phyloP scores from a whole-genome alignment of 2,888 invertebrate genomes.

The Drosophila maculinotata region DNA sequence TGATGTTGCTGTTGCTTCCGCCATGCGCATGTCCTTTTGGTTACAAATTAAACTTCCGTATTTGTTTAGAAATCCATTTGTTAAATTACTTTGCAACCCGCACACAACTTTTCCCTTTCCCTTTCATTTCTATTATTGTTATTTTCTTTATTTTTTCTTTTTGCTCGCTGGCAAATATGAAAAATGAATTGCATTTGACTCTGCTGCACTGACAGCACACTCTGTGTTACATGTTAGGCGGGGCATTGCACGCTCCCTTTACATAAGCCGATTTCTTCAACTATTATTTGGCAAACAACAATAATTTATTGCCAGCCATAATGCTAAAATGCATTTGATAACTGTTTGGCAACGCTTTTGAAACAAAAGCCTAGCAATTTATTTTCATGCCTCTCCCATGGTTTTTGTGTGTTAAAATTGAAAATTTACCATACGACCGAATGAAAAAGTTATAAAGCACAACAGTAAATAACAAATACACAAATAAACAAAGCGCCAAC shows the following conservation, averaged over 20 bases:
- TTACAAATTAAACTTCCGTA: conserved; percentile 80
- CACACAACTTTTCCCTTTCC: conserved; percentile 52
- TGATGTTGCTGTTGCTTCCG: conserved; percentile 45
- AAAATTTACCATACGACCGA: conserved; percentile 48
- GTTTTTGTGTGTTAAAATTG: conserved; percentile 64
- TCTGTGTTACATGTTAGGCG: conserved; percentile 48
- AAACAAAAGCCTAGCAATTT: conserved; percentile 61
- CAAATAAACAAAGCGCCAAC: conserved; percentile 45
- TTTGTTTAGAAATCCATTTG: conserved; percentile 82
- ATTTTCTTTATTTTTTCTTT: conserved; percentile 8
- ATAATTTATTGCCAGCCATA: conserved; percentile 72
- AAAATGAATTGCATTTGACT: conserved; percentile 75
- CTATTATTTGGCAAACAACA: conserved; percentile 64
- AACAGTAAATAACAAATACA: conserved; percentile 68
- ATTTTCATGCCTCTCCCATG: conserved; percentile 28
- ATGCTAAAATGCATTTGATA: conserved; percentile 78
- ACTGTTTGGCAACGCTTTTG: conserved; percentile 39
- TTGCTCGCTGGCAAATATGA: conserved; percentile 61
- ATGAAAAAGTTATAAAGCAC: conserved; percentile 68
- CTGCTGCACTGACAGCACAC: conserved; percentile 53
- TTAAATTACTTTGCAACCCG: conserved; percentile 77
- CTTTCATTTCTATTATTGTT: conserved; percentile 34
- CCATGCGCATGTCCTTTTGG: conserved; percentile 72
- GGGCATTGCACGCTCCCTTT: conserved; percentile 20
- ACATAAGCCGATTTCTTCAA: conserved; percentile 69